Conservation (phyloP, 2,888 invertebrate genomes). For the Koerneria pararmatus region DNA sequence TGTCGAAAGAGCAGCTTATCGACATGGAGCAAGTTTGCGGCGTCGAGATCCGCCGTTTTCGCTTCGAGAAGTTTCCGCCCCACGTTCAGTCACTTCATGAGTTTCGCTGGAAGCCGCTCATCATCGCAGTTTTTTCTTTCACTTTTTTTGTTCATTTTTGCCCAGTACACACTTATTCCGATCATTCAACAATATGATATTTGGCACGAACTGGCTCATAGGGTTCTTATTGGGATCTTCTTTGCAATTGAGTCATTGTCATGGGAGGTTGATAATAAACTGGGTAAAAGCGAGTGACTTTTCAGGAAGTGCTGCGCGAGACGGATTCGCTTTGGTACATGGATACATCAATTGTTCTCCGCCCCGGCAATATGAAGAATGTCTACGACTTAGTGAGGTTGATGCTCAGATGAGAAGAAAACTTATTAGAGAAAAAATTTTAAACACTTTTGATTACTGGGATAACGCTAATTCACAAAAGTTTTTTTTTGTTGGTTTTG, state of each 20-base stretch:
- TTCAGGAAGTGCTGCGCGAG: constrained; percentile 15
- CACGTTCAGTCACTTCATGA: constrained; percentile 4
- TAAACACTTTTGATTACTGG: too few relatives aligned
- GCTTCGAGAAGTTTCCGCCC: neutral
- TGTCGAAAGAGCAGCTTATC: neutral
- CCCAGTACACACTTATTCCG: neutral
- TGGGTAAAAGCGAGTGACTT: too few relatives aligned
- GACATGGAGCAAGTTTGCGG: constrained; percentile 12
- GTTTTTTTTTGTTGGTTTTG: too few relatives aligned
- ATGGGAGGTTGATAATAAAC: too few relatives aligned
- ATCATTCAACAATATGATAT: neutral
- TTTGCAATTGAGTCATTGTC: neutral
- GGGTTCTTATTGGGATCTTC: neutral
- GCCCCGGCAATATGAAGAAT: constrained; percentile 5
- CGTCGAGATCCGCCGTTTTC: neutral
- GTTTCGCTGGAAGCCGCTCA: constrained; percentile 20
- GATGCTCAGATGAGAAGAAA: neutral
- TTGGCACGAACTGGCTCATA: neutral
- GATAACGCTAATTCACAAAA: too few relatives aligned
- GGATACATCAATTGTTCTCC: constrained; percentile 18
- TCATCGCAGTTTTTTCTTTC: constrained; percentile 14
- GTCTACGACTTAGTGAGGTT: constrained; percentile 14
- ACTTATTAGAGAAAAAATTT: too few relatives aligned
- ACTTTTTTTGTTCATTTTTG: neutral
- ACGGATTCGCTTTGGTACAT: constrained; percentile 21